phyloP scores from a whole-genome alignment of 1,140 invertebrate genomes.

The Platyscapa corneri region DNA sequence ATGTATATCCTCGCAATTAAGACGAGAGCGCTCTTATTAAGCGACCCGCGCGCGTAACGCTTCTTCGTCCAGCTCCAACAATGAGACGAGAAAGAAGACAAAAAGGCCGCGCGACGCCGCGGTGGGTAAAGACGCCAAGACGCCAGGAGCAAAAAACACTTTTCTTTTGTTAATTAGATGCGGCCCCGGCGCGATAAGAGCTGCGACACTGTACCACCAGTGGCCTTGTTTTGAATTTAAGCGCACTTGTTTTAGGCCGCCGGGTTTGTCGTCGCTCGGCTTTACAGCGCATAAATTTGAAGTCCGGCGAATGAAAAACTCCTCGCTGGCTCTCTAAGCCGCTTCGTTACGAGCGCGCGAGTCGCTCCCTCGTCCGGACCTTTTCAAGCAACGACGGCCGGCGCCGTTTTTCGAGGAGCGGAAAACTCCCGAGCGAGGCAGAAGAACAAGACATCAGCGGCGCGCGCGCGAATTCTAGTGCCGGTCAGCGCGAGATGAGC shows the following conservation, averaged over 20 bases:
- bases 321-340: no score
- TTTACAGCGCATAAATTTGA: background rate
- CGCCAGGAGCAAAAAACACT: background rate
- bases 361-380: no score
- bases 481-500: background rate
- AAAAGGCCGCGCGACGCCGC: background rate
- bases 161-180: conserved; percentile 22
- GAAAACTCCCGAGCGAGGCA: no score
- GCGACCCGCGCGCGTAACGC: background rate
- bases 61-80: background rate
- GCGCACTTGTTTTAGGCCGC: background rate
- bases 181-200: background rate
- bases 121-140: background rate
- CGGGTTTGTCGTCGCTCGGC: no score
- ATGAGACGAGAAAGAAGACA: background rate
- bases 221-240: background rate
- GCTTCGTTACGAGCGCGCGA: no score
- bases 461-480: background rate
- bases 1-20: conserved; percentile 35
- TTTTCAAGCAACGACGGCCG: no score
- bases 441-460: background rate
- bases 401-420: no score
- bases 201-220: background rate
- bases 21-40: conserved; percentile 29
- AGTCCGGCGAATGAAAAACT: background rate